Conservation (phyloP, 1,140 invertebrate species). For the Lepidotrigona ventralis region DNA sequence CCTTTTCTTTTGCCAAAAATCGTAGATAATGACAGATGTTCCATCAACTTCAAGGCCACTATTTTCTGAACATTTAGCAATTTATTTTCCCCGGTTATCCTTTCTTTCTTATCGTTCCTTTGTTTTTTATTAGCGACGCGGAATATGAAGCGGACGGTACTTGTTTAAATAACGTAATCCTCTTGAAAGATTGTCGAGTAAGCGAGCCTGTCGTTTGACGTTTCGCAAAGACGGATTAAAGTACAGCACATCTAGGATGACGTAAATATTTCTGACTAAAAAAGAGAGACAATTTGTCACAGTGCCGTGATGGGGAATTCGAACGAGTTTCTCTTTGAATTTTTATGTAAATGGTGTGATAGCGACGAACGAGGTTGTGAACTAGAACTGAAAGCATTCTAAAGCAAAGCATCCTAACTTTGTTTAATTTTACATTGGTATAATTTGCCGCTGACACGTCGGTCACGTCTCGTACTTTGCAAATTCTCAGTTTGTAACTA, state of each 20-base stretch:
- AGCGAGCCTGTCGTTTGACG: constrained; percentile 26
- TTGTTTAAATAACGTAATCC: constrained; percentile 69
- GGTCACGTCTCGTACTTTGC: not conserved
- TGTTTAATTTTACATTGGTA: not conserved
- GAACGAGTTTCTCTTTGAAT: no score
- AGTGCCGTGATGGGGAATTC: not conserved
- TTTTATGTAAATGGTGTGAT: not conserved
- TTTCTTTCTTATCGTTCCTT: not conserved
- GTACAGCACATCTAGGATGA: constrained; percentile 52
- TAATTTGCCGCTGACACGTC: not conserved
- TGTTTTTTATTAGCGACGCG: not conserved
- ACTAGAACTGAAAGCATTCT: not conserved
- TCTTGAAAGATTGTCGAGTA: constrained; percentile 62
- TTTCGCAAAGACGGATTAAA: constrained; percentile 34
- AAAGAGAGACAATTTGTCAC: not conserved
- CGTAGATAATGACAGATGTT: no score
- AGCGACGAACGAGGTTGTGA: not conserved
- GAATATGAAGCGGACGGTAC: not conserved
- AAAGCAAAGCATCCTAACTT: not conserved
- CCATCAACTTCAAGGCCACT: no score
- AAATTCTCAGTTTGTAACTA: not conserved
- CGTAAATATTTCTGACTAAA: constrained; percentile 23
- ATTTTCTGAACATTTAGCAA: not conserved
- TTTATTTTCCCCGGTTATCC: not conserved
- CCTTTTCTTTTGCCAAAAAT: no score